Conservation (phyloP, 2,888 invertebrate species). For the Conus canariensis region DNA sequence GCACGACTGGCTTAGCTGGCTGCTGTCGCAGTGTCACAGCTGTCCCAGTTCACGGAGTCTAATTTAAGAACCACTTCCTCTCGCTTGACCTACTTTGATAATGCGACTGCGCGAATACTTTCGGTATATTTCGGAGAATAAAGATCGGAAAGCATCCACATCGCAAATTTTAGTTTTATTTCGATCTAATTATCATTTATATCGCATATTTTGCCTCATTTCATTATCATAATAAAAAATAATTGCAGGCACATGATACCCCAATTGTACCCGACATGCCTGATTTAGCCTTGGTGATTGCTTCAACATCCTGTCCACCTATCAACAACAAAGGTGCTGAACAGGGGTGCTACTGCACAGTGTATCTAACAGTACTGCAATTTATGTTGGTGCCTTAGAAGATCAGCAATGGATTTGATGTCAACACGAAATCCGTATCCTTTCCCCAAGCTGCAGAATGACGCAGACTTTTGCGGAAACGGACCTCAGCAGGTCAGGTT, state of each 20-base stretch:
- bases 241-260: background rate
- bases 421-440: constrained; percentile 74
- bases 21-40: constrained; percentile 21
- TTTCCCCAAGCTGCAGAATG: constrained; percentile 72
- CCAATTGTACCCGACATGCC: constrained; percentile 6
- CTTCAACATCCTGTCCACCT: constrained; percentile 35
- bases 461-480: constrained; percentile 70
- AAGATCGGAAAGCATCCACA: background rate
- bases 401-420: constrained; percentile 24
- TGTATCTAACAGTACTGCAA: too few relatives aligned
- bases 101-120: background rate
- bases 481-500: constrained; percentile 61
- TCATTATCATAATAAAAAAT: background rate
- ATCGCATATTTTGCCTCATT: background rate
- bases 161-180: background rate
- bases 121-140: constrained; percentile 13
- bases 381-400: background rate
- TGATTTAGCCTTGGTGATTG: constrained; percentile 34
- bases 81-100: constrained; percentile 8
- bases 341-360: background rate
- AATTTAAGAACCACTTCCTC: constrained; percentile 12
- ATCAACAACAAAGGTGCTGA: background rate
- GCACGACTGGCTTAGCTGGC: background rate
- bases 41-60: constrained; percentile 10
- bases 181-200: background rate